phyloP scores from a whole-genome alignment of 1,140 invertebrate species.

The Brachionus manjavacas region DNA sequence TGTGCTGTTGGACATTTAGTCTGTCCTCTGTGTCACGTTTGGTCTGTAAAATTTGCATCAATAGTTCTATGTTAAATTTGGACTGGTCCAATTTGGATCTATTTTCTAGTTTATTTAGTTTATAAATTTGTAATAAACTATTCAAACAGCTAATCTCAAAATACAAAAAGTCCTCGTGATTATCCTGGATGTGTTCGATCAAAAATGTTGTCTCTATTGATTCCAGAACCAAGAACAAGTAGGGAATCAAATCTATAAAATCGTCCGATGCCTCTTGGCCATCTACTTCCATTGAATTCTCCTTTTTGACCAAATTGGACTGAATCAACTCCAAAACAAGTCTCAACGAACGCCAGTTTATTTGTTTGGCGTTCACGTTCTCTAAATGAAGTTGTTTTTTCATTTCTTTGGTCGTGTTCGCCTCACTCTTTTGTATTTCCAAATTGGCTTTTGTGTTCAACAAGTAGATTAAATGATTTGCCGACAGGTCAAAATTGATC shows the following conservation, averaged over 20 bases:
- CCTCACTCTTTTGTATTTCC: not conserved
- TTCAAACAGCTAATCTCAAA: conserved; percentile 9
- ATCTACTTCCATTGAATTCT: not conserved
- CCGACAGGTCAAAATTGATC: not conserved
- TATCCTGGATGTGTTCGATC: not conserved
- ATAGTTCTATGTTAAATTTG: conserved; percentile 26
- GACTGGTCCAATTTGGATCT: conserved; percentile 5
- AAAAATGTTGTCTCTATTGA: conserved; percentile 19
- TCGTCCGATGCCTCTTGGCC: not conserved
- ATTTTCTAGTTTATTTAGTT: not conserved
- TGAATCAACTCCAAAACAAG: not conserved
- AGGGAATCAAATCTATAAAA: conserved; percentile 2
- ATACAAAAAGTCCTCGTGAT: not conserved
- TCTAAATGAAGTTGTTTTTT: not conserved
- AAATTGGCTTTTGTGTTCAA: not conserved
- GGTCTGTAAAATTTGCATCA: conserved; percentile 24
- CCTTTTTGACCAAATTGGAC: not conserved
- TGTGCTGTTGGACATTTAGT: conserved; percentile 11
- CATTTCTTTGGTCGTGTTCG: not conserved
- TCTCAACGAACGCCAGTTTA: not conserved
- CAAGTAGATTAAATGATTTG: not conserved
- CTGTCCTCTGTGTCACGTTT: conserved; percentile 15
- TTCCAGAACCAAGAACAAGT: not conserved
- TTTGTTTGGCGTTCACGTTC: not conserved
- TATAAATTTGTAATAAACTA: not conserved